Conservation (phyloP, 2,797 vertebrate genomes). For the Enteromius radiatus region DNA sequence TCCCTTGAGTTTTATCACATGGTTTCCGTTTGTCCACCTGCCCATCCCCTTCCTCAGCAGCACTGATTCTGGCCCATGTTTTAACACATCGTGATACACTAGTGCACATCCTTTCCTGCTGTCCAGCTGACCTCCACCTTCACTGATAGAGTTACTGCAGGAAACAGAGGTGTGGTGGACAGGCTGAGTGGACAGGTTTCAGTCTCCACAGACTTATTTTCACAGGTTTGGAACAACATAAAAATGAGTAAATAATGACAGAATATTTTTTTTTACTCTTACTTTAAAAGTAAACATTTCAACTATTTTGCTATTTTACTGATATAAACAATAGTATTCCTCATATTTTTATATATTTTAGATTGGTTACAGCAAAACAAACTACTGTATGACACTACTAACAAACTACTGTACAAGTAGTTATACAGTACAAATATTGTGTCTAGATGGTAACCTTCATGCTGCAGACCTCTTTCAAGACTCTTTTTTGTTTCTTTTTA, state of each 20-base stretch:
- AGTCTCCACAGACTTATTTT: constrained; percentile 61
- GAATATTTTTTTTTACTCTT: too few species aligned
- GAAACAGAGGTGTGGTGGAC: constrained; percentile 63
- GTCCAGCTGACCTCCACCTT: constrained; percentile 32
- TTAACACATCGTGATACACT: constrained; percentile 56
- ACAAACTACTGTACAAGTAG: too few species aligned
- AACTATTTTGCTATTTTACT: not conserved
- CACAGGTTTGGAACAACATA: not conserved
- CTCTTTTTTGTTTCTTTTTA: too few species aligned
- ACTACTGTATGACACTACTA: too few species aligned
- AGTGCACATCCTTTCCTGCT: constrained; percentile 52
- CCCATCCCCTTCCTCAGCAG: constrained; percentile 71
- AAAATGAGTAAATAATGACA: not conserved
- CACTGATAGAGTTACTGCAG: constrained; percentile 69
- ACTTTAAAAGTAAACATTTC: not conserved
- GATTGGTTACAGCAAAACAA: too few species aligned
- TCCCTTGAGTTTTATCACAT: constrained; percentile 61
- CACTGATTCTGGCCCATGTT: constrained; percentile 57
- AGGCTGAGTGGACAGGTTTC: constrained; percentile 56
- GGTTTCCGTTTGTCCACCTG: constrained; percentile 67
- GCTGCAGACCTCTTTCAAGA: not conserved
- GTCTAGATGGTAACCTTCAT: not conserved
- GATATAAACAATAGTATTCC: not conserved
- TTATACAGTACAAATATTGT: not conserved
- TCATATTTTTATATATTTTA: not conserved